Evolutionary conservation across 1,140 invertebrate species (phyloP).

Genomic region (Rhopalosiphum padi): DNA sequence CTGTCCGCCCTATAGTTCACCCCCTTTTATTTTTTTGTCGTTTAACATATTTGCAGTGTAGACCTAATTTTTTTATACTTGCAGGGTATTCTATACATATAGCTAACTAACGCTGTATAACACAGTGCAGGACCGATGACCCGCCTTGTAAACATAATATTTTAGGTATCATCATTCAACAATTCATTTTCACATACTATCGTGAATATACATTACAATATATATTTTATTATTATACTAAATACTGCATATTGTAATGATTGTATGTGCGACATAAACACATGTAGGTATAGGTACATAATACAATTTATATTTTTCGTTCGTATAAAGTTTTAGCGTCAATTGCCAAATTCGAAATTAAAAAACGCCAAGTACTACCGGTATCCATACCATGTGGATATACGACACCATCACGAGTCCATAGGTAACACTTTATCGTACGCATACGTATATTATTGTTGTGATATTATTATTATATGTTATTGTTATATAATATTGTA

Average conservation of each 20-base stretch:
- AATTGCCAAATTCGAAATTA: neutral
- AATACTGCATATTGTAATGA: neutral
- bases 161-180: neutral
- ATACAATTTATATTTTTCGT: too few relatives aligned
- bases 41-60: neutral
- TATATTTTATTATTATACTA: neutral
- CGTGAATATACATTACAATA: neutral
- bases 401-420: too few relatives aligned
- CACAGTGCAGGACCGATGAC: neutral
- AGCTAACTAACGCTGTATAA: neutral
- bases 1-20: neutral
- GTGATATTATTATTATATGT: neutral
- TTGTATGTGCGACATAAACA: neutral
- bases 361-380: neutral
- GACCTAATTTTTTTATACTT: neutral
- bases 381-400: neutral
- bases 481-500: neutral
- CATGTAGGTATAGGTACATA: too few relatives aligned
- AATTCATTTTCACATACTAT: neutral
- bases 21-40: neutral
- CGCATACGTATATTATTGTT: neutral
- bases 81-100: neutral
- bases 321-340: neutral
- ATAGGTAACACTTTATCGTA: neutral
- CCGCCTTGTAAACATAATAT: neutral